Conservation (phyloP, 2,888 invertebrate genomes). For the Diachrysia chrysitis region DNA sequence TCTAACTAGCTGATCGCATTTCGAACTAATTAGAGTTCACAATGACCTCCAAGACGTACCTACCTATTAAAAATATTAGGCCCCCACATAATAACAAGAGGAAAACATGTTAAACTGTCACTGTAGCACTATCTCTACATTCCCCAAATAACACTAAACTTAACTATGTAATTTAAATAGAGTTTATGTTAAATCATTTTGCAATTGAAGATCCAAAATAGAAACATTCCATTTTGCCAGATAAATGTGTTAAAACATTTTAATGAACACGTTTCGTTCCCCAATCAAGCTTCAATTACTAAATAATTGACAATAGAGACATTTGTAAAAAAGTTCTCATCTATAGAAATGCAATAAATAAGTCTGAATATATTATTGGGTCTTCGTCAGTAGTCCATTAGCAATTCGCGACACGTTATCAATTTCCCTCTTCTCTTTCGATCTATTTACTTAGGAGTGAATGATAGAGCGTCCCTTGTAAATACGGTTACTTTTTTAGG, state of each 20-base stretch:
- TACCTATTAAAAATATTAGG: too few species aligned
- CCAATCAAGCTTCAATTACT: neutral
- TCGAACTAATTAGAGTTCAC: too few species aligned
- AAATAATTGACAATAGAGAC: neutral
- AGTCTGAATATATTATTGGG: constrained; percentile 29
- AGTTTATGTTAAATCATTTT: too few species aligned
- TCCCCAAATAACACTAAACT: too few species aligned
- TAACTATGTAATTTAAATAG: too few species aligned
- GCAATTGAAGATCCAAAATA: neutral
- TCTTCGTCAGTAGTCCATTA: constrained; percentile 32
- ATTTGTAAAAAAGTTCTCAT: neutral
- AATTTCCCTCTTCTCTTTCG: constrained; percentile 29
- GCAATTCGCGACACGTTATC: constrained; percentile 49
- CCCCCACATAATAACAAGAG: too few species aligned
- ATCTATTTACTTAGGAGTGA: constrained; percentile 27
- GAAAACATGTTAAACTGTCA: too few species aligned
- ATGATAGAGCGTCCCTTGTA: constrained; percentile 30
- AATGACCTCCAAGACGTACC: too few species aligned
- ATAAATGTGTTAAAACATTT: neutral
- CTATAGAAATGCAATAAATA: constrained; percentile 32
- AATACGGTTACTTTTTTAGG: constrained; percentile 4
- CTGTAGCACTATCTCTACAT: too few species aligned
- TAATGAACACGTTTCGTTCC: neutral
- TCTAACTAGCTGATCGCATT: neutral
- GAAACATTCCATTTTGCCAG: neutral